A percentile compares a stretch with the other conserved stretches of the same genome.
Conservation (phyloP, 2,888 invertebrate genomes). For the Steinernema hermaphroditum region DNA sequence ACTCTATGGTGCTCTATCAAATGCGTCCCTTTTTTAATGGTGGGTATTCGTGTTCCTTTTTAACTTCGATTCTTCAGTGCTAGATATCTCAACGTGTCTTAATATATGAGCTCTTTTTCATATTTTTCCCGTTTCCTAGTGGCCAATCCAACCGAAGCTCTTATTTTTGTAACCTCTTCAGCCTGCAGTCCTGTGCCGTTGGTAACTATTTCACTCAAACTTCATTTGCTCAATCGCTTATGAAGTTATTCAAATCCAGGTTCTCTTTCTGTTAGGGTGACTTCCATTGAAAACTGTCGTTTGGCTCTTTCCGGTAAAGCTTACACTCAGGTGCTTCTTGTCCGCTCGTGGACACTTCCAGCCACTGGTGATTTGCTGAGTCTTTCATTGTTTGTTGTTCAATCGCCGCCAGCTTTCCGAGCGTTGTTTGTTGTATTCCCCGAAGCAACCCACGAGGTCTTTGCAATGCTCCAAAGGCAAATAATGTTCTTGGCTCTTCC, state of each 20-base stretch:
- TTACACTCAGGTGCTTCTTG: not conserved
- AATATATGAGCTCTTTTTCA: not conserved
- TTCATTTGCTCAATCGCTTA: not conserved
- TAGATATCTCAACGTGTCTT: constrained; percentile 24
- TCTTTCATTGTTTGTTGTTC: constrained; percentile 15
- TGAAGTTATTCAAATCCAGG: not conserved
- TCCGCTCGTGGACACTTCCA: not conserved
- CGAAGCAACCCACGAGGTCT: not conserved
- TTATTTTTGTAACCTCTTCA: not conserved
- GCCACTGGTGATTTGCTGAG: constrained; percentile 17
- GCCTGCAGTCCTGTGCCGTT: constrained; percentile 16
- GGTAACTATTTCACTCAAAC: constrained; percentile 11
- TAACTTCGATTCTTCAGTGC: not conserved
- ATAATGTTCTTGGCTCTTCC: no score
- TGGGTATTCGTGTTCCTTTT: constrained; percentile 17
- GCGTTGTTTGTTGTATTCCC: not conserved
- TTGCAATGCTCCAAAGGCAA: no score
- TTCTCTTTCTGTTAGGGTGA: not conserved
- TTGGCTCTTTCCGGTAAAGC: not conserved
- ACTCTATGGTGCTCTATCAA: constrained; percentile 10
- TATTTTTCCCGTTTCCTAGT: constrained; percentile 1
- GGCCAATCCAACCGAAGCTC: not conserved
- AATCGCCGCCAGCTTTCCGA: constrained; percentile 5
- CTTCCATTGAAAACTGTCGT: constrained; percentile 9
- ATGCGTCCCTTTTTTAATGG: constrained; percentile 3